Conservation (phyloP, 2,113 vertebrate species). For the Pedionomus torquatus region DNA sequence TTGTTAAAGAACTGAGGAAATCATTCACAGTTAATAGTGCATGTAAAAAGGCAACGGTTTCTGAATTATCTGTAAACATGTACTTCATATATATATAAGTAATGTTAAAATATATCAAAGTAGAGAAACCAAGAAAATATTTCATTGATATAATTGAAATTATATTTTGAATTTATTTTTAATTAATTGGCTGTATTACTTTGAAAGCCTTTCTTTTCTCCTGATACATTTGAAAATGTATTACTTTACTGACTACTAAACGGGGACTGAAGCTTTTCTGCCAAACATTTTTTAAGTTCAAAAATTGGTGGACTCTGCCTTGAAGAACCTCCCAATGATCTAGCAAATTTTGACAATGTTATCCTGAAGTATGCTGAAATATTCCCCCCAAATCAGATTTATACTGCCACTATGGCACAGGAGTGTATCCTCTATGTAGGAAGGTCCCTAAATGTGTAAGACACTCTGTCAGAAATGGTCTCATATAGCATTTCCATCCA, state of each 20-base stretch:
- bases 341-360: neutral
- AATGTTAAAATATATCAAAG: neutral
- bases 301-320: neutral
- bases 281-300: neutral
- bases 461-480: neutral
- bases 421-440: neutral
- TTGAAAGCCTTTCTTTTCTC: neutral
- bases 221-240: neutral
- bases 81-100: neutral
- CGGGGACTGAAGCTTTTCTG: neutral
- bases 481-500: neutral
- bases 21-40: neutral
- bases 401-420: neutral
- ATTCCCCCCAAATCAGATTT: neutral
- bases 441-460: neutral
- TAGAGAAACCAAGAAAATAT: neutral
- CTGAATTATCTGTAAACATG: neutral
- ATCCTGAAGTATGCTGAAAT: neutral
- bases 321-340: neutral
- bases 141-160: neutral
- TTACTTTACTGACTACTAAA: neutral
- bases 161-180: neutral
- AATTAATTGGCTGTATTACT: neutral
- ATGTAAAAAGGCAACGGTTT: neutral
- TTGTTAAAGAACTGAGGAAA: neutral